Base-by-base conservation (phyloP, 2,888 invertebrate species). In the Drosophila lutescens region DNA sequence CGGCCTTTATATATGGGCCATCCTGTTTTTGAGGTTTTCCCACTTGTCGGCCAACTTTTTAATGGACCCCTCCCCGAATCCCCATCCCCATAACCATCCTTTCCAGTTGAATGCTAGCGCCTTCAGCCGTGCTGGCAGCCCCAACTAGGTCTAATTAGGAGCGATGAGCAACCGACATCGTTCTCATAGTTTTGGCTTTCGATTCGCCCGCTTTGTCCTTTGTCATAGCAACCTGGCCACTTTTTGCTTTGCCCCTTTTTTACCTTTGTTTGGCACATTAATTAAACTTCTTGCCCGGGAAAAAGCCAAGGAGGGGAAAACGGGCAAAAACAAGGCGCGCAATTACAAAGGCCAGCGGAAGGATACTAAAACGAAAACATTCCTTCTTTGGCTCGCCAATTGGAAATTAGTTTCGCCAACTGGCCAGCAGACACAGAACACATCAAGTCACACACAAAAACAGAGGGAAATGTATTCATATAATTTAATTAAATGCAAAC, bases 401-500 rank as follows among this genome's bases (percentile, higher is more conserved):
- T 76, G 76, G 66, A 76, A 73, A 79, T 74, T 86, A 73, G 70
- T 74, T 77, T 60, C 34, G 51, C 50, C 43, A 49, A 56, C 67
- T 36, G 67, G 20, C 41, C 34, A 36, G 32, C 62, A 71, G 43
- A 71, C 34, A 49, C 17, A 56, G 38, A 34, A 61, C 30, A 62
- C 36, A 59, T 38, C n/a, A 20, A 61, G 15, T 15, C 43, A 55
- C 20, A 54, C 47, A 62, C 38, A 59, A 8, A 49, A 34, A 57
- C 41, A 53, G 13, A 68, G 46, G 12, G 56, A 69, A 77, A 79
- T 75, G 62, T 78, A 87, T 85, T 85, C 82, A 76, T 84, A 85
- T 86, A 84, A 88, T 86, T 88, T 86, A 85, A 88, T 85, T 81
- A 85, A 86, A 88, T 84, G 80, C 87, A 81, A 88, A 86, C 85